Base-by-base conservation (phyloP, 2,113 vertebrate genomes). In the Gasterosteus aculeatus region DNA sequence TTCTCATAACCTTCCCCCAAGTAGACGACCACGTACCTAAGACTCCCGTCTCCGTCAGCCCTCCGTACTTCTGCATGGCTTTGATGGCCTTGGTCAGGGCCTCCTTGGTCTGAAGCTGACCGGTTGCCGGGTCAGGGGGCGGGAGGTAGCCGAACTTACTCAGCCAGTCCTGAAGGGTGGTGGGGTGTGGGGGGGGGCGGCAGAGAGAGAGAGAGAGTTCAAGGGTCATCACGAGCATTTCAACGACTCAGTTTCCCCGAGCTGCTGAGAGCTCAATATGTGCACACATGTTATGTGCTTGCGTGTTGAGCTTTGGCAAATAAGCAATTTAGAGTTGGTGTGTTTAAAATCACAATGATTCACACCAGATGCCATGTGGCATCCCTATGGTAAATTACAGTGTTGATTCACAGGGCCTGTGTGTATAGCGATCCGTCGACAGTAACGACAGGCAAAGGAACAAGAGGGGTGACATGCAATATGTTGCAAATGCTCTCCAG, bases 81-180 rank as follows among this genome's bases (percentile, higher is more conserved):
- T 94, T 93, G 69, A 99, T 96, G 85, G 98, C 98, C 70, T 93
- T 95, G 83, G 95, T 93, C 77, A 99, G 90, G 29, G 97, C 95
- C 91, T 98, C 98, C 82, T 95, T 96, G 0, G 95, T 98, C 93
- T 96, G 97, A 33, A 98, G 95, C 69, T 94, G 96, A 15, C 96
- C 97, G 0, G 95, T 95, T 19, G 94, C 85, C 0, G 96, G 95
- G 76, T 97, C 96, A 0, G 95, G 88, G 0, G 96, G 95, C 0
- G 96, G 97, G 88, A 99, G 95, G 85, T 99, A 99, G 29, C 98
- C 98, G 38, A 98, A 99, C 85, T 92, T 96, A 44, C 90, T 98
- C 91, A 99, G 93, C 98, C 98, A 99, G 81, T 98, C 97, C 98
- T 99, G 91, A 29, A 72, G 56, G 51, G 69, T 26, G 22, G 22